These are phyloP conservation scores for Myopa tessellatipennis DNA, from an alignment of 2,888 invertebrate species.

Conservation along the genomic window DNA sequence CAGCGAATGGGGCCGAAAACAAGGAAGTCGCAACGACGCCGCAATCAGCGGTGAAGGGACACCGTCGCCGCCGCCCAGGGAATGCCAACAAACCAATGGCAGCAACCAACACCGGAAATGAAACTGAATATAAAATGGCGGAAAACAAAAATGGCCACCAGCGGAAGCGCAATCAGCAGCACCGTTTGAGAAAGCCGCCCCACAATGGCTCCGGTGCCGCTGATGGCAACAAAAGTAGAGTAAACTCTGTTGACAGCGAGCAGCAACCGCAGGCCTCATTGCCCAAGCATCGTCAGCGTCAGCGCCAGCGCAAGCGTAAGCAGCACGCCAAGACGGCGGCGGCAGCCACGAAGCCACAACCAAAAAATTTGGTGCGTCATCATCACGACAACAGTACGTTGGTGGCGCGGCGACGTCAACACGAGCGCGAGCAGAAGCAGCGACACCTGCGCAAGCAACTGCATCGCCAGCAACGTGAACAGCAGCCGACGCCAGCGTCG, in stretches of 20 bases:
- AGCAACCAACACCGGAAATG: slow-evolving; percentile 42
- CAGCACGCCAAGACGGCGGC: slow-evolving; percentile 47
- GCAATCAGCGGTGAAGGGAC: slow-evolving; percentile 41
- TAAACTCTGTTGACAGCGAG: too few relatives aligned
- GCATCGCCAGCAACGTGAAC: slow-evolving; percentile 46
- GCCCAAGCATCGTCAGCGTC: slow-evolving; percentile 41
- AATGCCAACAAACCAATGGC: neutral
- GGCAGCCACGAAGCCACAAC: slow-evolving; percentile 53
- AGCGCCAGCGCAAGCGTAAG: slow-evolving; percentile 49
- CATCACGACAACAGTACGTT: slow-evolving; percentile 60
- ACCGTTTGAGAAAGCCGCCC: slow-evolving; percentile 7
- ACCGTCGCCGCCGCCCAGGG: slow-evolving; percentile 1
- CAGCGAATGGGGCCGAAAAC: slow-evolving; percentile 32
- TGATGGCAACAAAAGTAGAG: slow-evolving; percentile 17
- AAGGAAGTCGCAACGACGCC: slow-evolving; percentile 39
- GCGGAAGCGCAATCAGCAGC: slow-evolving; percentile 5
- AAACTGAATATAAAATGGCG: slow-evolving; percentile 1
- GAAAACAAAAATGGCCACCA: neutral
- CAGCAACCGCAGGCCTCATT: neutral
- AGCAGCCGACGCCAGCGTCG: slow-evolving; percentile 55
- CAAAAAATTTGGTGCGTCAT: slow-evolving; percentile 61
- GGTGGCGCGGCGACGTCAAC: slow-evolving; percentile 51
- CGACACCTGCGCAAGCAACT: slow-evolving; percentile 53
- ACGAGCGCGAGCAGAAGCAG: slow-evolving; percentile 54
- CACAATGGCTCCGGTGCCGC: neutral